phyloP scores from a whole-genome alignment of 2,113 vertebrate genomes.

The Lepidothrix coronata region DNA sequence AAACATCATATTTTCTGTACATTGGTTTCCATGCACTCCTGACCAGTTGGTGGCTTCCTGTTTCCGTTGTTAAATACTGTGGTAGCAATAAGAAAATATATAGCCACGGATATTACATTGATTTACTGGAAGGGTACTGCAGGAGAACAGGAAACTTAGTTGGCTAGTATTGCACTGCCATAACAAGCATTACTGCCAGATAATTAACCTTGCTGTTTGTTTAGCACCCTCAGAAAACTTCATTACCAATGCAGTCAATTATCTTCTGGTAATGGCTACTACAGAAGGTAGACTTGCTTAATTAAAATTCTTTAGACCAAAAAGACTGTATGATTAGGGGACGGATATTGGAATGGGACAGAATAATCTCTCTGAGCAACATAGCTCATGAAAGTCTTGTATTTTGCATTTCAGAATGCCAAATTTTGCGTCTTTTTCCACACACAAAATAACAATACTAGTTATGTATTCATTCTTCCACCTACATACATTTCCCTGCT shows the following conservation, averaged over 20 bases:
- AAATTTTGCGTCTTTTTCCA: slow-evolving; percentile 22
- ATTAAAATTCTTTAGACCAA: slow-evolving; percentile 78
- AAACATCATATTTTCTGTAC: neutral
- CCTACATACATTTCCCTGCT: neutral
- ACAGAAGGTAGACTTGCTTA: slow-evolving; percentile 74
- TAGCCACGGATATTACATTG: slow-evolving; percentile 57
- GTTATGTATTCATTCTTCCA: neutral
- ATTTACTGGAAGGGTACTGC: slow-evolving; percentile 65
- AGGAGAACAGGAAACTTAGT: slow-evolving; percentile 65
- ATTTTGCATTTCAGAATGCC: slow-evolving; percentile 42
- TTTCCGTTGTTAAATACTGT: neutral
- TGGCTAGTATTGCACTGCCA: slow-evolving; percentile 45
- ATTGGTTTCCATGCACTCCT: neutral
- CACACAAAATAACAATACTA: neutral
- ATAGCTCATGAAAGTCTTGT: neutral
- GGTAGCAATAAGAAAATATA: neutral
- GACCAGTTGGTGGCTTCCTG: slow-evolving; percentile 22
- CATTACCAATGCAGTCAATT: slow-evolving; percentile 79
- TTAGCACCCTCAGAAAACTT: slow-evolving; percentile 75
- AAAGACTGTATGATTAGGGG: slow-evolving; percentile 61
- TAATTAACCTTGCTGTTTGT: slow-evolving; percentile 82
- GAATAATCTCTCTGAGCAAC: slow-evolving; percentile 56
- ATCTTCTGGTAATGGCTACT: slow-evolving; percentile 71
- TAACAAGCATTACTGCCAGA: slow-evolving; percentile 69
- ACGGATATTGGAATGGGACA: slow-evolving; percentile 50